These are phyloP conservation scores for Tricholaema leucomelas DNA, from an alignment of 2,113 vertebrate genomes.

Conservation along the genomic window DNA sequence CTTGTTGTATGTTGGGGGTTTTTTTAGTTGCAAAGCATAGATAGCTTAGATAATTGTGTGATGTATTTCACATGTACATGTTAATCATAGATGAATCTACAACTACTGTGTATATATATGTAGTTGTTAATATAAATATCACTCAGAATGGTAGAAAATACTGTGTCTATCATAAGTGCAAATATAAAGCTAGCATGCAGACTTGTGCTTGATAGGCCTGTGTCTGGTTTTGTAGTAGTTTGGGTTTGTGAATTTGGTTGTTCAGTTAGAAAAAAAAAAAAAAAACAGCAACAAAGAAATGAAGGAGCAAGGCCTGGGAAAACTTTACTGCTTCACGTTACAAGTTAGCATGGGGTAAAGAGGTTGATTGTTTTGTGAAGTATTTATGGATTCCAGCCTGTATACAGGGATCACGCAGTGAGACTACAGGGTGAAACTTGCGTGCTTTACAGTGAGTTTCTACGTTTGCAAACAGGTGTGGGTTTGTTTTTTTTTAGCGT, in stretches of 20 bases:
- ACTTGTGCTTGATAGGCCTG: accelerated
- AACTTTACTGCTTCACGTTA: background rate
- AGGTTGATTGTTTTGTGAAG: accelerated
- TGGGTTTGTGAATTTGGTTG: background rate
- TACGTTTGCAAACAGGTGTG: accelerated
- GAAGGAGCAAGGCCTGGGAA: background rate
- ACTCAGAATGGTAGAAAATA: background rate
- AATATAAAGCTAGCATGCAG: background rate
- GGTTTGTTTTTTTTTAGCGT: too few species aligned
- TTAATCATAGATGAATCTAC: too few species aligned
- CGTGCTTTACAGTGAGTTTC: accelerated
- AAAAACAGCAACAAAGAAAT: accelerated
- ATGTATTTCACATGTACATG: too few species aligned
- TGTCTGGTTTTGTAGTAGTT: accelerated
- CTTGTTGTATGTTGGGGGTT: background rate
- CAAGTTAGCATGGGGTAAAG: accelerated
- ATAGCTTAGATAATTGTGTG: background rate
- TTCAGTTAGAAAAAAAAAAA: background rate
- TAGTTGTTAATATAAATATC: background rate
- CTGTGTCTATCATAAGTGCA: background rate
- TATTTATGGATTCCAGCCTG: accelerated
- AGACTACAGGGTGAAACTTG: accelerated
- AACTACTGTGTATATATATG: too few species aligned
- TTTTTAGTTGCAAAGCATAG: background rate
- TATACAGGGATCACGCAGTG: accelerated